Percentiles rank a stretch among this genome's conserved stretches.
phyloP scores from a whole-genome alignment of 2,888 invertebrate genomes.

The Eupithecia exiguata region DNA sequence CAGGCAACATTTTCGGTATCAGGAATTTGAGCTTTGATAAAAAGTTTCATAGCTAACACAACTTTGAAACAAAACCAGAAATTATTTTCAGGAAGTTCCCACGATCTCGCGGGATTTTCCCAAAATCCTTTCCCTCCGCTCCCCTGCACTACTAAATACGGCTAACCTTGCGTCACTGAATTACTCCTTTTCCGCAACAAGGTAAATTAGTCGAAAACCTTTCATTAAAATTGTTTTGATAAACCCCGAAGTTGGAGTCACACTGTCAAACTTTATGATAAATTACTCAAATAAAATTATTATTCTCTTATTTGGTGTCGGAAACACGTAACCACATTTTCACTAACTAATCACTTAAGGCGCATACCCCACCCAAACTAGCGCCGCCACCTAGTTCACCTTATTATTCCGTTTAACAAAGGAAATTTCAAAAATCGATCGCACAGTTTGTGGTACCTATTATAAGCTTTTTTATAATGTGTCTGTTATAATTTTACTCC shows the following conservation, averaged over 20 bases:
- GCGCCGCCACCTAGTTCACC: no score
- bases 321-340: slow-evolving; percentile 5
- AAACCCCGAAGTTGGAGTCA: slow-evolving; percentile 24
- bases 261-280: slow-evolving; percentile 38
- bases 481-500: no score
- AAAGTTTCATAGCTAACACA: neutral
- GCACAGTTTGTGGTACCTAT: no score
- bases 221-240: slow-evolving; percentile 28
- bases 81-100: neutral
- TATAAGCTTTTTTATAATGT: no score
- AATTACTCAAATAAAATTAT: slow-evolving; percentile 27
- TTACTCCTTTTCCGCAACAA: neutral
- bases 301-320: slow-evolving; percentile 11
- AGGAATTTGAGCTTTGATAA: neutral
- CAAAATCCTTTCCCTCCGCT: neutral
- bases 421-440: no score
- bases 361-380: no score
- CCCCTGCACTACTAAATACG: neutral
- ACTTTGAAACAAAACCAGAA: neutral
- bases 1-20: neutral
- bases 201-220: slow-evolving; percentile 11
- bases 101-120: neutral
- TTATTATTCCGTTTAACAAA: no score
- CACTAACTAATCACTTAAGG: slow-evolving; percentile 3
- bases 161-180: neutral